Evolutionary conservation across 2,888 invertebrate species (phyloP), one percentile per base, ranked within the genome.

Genomic region (Dione vanillae): DNA sequence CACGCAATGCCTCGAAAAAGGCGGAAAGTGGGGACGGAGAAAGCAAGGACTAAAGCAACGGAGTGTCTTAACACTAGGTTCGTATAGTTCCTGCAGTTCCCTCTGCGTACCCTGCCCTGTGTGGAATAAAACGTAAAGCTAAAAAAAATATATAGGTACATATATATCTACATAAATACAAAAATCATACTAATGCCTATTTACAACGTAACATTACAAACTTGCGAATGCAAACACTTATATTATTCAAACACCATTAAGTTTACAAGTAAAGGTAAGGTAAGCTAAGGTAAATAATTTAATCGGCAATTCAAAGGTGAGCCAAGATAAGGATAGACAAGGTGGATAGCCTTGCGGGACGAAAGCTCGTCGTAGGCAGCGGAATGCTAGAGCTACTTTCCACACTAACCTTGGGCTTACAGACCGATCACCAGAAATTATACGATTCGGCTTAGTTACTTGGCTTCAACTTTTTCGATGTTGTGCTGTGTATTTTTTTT

Each of bases 331-430:
- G 76, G 76, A 78, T 77, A 79, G 78, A 77, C 76, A 72, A 76
- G 74, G 71, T 77, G 77, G 77, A 78, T 84, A 89, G 88, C 89
- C 89, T 89, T 89, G 88, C 79, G 79, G 78, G 84, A 88, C 86
- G 89, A 88, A 88, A 89, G 89, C 87, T 85, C 83, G 80, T 80
- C 79, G 80, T 77, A 77, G 78, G 77, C 77, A 74, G 77, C 75
- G 88, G 89, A 89, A 89, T 89, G 87, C 80, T 82, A 82, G 82
- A 83, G 85, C 80, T 85, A 88, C 90, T 90, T 84, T 84, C 82
- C 77, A 82, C 78, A 75, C 79, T 78, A 83, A 82, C 84, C 84
- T 84, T 84, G 84, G 76, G 76, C 76, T 52, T 68, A 69, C 72
- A 72, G 74, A 76, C 79, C 78, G 79, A 78, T 79, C 79, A 73